phyloP scores from a whole-genome alignment of 2,888 invertebrate species.

The Prosapia bicincta region DNA sequence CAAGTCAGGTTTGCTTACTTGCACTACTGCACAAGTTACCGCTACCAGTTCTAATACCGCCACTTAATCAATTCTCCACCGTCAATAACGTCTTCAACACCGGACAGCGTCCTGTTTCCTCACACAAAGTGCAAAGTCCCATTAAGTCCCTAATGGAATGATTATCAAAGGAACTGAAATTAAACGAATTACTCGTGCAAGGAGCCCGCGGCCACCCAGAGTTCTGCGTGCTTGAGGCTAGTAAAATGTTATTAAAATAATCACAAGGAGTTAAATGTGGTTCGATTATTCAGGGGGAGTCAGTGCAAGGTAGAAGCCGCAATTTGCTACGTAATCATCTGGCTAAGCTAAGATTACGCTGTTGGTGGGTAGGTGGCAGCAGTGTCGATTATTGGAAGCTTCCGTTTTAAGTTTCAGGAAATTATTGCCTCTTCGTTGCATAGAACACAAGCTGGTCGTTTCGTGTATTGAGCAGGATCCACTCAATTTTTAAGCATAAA shows the following conservation, averaged over 20 bases:
- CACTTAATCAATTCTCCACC: no score
- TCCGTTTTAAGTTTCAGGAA: not conserved
- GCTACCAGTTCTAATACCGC: no score
- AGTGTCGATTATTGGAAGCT: not conserved
- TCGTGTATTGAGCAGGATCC: no score
- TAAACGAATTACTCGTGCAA: constrained; percentile 13
- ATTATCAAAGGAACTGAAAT: not conserved
- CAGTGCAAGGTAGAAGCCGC: not conserved
- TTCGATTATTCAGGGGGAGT: constrained; percentile 18
- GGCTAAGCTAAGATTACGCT: not conserved
- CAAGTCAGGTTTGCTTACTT: no score
- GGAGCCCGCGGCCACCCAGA: constrained; percentile 12
- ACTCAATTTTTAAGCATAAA: no score
- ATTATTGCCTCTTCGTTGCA: no score
- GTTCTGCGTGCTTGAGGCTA: not conserved
- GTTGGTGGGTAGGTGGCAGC: not conserved
- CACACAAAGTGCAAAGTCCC: not conserved
- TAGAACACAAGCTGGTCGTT: no score
- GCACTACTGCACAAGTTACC: no score
- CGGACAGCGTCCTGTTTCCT: no score
- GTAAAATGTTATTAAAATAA: constrained; percentile 20
- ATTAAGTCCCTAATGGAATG: not conserved
- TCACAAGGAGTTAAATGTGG: constrained; percentile 24
- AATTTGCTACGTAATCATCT: not conserved
- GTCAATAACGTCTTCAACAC: no score